phyloP scores from a whole-genome alignment of 2,113 vertebrate genomes.

The Myxocyprinus asiaticus region DNA sequence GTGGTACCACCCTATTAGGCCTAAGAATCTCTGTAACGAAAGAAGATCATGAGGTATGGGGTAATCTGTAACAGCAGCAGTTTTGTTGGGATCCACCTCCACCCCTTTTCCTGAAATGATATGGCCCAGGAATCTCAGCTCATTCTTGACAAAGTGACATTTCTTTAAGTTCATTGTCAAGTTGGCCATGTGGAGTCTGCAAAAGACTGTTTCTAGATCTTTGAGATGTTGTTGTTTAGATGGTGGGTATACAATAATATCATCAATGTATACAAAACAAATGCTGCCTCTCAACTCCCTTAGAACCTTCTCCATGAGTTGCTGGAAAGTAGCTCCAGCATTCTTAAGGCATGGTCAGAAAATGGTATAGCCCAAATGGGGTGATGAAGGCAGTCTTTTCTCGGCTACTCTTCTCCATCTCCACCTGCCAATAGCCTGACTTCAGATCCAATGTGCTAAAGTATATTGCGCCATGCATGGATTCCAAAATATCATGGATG shows the following conservation, averaged over 20 bases:
- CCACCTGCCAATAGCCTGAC: not conserved
- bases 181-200: not conserved
- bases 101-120: slow-evolving; percentile 25
- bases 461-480: not conserved
- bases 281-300: slow-evolving; percentile 3
- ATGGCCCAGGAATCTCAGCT: not conserved
- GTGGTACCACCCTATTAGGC: not conserved
- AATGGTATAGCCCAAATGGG: slow-evolving; percentile 19
- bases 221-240: slow-evolving; percentile 3
- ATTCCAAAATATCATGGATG: too few relatives aligned
- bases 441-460: not conserved
- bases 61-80: not conserved
- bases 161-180: slow-evolving; percentile 35
- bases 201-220: slow-evolving; percentile 20
- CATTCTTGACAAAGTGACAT: not conserved
- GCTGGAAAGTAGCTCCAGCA: not conserved
- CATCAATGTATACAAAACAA: slow-evolving; percentile 42
- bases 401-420: slow-evolving; percentile 3
- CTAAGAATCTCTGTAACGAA: not conserved
- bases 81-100: not conserved
- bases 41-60: not conserved
- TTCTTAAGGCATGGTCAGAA: slow-evolving; percentile 3
- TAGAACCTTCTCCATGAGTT: not conserved
- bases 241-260: slow-evolving; percentile 38
- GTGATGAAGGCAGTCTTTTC: slow-evolving; percentile 31